Evolutionary conservation across 2,113 vertebrate genomes (phyloP).

Genomic region (Bettongia penicillata): DNA sequence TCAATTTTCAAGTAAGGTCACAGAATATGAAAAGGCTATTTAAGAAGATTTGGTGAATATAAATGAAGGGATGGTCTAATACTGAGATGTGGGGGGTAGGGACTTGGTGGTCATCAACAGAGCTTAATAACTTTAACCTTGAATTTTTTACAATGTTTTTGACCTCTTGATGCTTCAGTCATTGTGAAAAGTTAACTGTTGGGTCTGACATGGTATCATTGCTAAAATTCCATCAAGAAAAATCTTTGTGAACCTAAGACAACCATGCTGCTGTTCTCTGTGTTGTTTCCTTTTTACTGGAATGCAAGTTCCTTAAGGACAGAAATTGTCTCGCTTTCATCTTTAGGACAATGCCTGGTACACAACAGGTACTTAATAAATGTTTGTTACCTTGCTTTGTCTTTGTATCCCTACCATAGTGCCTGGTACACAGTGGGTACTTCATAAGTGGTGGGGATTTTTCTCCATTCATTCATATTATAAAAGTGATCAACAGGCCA

Average conservation of each 20-base stretch:
- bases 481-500: background rate
- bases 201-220: background rate
- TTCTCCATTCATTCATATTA: background rate
- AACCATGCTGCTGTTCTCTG: background rate
- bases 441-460: background rate
- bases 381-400: background rate
- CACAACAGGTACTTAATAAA: background rate
- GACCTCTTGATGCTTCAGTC: background rate
- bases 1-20: background rate
- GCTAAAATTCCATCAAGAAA: background rate
- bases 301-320: background rate
- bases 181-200: background rate
- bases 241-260: background rate
- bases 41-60: background rate
- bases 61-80: background rate
- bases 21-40: constrained; percentile 20
- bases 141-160: background rate
- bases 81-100: background rate
- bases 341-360: background rate
- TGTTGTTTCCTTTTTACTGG: background rate
- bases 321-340: background rate
- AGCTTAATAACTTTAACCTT: constrained; percentile 2
- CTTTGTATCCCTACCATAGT: background rate
- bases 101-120: background rate
- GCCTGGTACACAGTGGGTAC: background rate